phyloP scores from a whole-genome alignment of 1,140 invertebrate species.

The Matsumurasca onukii region DNA sequence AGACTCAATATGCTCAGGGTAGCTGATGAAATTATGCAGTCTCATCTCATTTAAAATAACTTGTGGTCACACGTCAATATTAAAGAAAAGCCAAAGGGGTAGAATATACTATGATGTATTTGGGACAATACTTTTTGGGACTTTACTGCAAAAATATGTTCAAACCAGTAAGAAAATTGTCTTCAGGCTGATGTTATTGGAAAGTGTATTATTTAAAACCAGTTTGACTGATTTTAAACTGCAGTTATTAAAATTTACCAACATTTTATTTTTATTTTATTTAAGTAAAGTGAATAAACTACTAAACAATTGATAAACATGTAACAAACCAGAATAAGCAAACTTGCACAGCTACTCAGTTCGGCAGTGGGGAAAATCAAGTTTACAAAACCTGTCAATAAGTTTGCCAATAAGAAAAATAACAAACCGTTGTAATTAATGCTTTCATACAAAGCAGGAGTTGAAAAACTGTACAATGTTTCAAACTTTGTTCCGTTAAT shows the following conservation, averaged over 20 bases:
- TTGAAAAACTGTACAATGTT: constrained; percentile 32
- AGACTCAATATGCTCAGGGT: too few species aligned
- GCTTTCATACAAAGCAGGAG: constrained; percentile 60
- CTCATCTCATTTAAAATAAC: too few species aligned
- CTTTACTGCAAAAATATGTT: too few species aligned
- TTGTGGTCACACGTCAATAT: too few species aligned
- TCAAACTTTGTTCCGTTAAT: not conserved
- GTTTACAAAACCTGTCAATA: constrained; percentile 79
- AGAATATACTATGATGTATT: too few species aligned
- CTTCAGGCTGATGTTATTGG: too few species aligned
- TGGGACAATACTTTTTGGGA: too few species aligned
- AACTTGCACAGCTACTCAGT: constrained; percentile 48
- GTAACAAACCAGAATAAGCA: constrained; percentile 60
- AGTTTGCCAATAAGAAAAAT: constrained; percentile 77
- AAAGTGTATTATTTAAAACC: too few species aligned
- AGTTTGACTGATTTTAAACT: too few species aligned
- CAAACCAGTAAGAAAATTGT: too few species aligned
- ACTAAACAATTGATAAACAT: constrained; percentile 50
- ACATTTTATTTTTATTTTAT: constrained; percentile 32
- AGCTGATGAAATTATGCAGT: too few species aligned
- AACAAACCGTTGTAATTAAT: constrained; percentile 74
- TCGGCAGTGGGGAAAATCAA: constrained; percentile 62
- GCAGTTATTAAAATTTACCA: constrained; percentile 33
- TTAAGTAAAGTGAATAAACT: constrained; percentile 25
- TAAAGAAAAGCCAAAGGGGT: too few species aligned